Conservation (phyloP, 2,113 vertebrate genomes). For the Tetrao urogallus region DNA sequence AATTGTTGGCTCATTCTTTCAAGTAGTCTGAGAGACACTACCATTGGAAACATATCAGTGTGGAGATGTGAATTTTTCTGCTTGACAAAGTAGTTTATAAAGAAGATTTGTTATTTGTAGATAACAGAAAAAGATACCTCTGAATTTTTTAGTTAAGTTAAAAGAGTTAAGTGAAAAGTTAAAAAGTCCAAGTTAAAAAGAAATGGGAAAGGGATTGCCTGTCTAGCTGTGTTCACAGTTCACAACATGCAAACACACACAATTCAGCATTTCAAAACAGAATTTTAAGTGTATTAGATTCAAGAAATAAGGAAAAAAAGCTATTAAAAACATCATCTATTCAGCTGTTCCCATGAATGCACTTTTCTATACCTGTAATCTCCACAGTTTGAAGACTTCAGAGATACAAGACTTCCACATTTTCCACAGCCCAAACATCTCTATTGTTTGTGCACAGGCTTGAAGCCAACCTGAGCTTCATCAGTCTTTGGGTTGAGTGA, state of each 20-base stretch:
- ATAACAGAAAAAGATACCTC: not conserved
- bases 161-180: no score
- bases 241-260: not conserved
- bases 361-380: not conserved
- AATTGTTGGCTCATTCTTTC: not conserved
- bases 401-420: not conserved
- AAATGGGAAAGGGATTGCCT: not conserved
- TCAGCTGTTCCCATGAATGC: accelerated
- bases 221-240: not conserved
- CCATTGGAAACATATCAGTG: not conserved
- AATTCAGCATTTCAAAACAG: not conserved
- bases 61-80: not conserved
- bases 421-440: not conserved
- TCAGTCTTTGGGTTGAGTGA: not conserved
- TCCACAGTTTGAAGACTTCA: not conserved
- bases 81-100: not conserved
- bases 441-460: not conserved
- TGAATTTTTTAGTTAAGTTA: not conserved
- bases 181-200: not conserved
- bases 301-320: not conserved
- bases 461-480: not conserved
- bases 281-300: not conserved
- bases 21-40: not conserved
- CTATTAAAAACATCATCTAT: not conserved
- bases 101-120: not conserved